Evolutionary conservation across 2,888 invertebrate genomes (phyloP), one percentile per base, ranked within the genome.

Genomic region (Andricus quercusramuli): DNA sequence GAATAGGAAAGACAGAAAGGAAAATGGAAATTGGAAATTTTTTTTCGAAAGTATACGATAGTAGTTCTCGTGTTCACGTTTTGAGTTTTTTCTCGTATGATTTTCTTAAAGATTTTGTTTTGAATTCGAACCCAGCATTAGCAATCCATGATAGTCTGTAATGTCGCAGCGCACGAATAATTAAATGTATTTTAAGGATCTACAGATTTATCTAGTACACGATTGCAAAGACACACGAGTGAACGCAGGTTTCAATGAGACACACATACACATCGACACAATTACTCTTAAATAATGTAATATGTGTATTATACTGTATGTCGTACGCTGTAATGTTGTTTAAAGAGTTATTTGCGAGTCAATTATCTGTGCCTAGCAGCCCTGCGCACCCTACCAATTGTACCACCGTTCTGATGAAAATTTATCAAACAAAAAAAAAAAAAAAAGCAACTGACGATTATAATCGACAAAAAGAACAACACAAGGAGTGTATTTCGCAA

Each of bases 331-430:
- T 92, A 92, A 92, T 91, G 92, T 92, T 92, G 91, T 92, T 92
- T 92, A 91, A 92, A 91, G 91, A 92, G 92, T 94, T 94, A 94
- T 94, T 94, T 94, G 94, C 93, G 92, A 94, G 94, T 94, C 94
- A 94, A 94, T 94, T 94, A 94, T 94, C 94, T 94, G 94, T 94
- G 94, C 94, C 94, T 94, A 93, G 92, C 92, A 92, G 92, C 91
- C 92, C 92, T 92, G 92, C 91, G 92, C 92, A 92, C 92, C 91
- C 90, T 91, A 92, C 91, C 91, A 93, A 92, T 91, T 89, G 90
- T 92, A 92, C 91, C 91, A 92, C 90, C 91, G 90, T 92, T 91
- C 91, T 90, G 89, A 92, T 90, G 89, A 90, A 87, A 32, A 70
- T 32, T 32, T 56, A 68, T 41, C 47, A 29, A 70, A 70, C 70